These are phyloP conservation scores for Hyles lineata DNA, from an alignment of 2,888 invertebrate genomes.

Conservation along the genomic window DNA sequence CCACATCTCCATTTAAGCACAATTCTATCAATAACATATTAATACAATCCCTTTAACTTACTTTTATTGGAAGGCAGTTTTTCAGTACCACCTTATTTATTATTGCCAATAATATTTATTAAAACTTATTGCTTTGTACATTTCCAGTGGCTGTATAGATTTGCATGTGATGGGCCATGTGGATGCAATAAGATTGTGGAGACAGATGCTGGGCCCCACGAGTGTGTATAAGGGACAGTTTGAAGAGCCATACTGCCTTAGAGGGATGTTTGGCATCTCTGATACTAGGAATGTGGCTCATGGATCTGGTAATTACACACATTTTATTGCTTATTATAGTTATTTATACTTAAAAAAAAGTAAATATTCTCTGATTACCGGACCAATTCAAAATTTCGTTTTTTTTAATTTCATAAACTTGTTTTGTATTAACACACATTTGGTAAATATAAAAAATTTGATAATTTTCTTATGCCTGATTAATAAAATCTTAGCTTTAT, in stretches of 20 bases:
- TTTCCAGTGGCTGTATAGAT: constrained; percentile 92
- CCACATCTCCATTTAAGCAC: too few species aligned
- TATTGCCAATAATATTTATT: not conserved
- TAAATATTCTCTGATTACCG: too few species aligned
- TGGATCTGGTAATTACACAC: constrained; percentile 89
- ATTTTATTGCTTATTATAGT: constrained; percentile 1
- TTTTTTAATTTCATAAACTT: too few species aligned
- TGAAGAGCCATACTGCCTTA: constrained; percentile 90
- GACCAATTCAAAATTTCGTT: too few species aligned
- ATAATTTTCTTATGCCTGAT: too few species aligned
- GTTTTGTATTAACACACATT: too few species aligned
- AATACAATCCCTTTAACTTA: too few species aligned
- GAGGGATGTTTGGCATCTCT: constrained; percentile 94
- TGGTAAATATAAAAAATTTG: too few species aligned
- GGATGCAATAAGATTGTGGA: constrained; percentile 92
- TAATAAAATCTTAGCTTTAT: too few species aligned
- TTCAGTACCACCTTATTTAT: not conserved
- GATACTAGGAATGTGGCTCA: constrained; percentile 98
- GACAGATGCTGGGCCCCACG: constrained; percentile 94
- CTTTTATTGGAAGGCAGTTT: too few species aligned
- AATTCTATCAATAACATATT: too few species aligned
- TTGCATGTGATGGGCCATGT: constrained; percentile 91
- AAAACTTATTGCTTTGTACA: not conserved
- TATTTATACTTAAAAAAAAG: not conserved
- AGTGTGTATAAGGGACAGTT: constrained; percentile 93